phyloP scores from a whole-genome alignment of 2,113 vertebrate species.

The Galemys pyrenaicus region DNA sequence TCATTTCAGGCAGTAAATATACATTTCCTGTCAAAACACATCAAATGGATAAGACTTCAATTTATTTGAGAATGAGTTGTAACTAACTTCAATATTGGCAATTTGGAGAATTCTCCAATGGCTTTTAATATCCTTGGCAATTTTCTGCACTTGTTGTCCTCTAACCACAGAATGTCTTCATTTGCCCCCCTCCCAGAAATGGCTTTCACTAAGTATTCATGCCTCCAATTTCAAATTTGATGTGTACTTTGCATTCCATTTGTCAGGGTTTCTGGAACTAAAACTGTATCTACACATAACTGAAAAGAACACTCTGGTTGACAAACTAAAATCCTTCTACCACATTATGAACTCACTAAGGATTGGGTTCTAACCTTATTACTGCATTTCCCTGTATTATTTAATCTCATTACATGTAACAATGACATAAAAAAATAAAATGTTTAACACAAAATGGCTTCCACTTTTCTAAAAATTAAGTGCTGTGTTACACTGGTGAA shows the following conservation, averaged over 20 bases:
- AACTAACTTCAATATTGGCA: conserved; percentile 70
- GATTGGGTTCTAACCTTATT: background rate
- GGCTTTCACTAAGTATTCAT: background rate
- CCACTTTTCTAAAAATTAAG: background rate
- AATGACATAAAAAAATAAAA: background rate
- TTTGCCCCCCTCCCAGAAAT: background rate
- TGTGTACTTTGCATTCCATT: background rate
- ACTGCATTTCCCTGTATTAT: background rate
- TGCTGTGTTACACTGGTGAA: background rate
- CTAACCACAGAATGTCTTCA: background rate
- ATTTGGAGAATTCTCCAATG: conserved; percentile 62
- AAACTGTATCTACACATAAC: background rate
- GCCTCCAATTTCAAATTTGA: background rate
- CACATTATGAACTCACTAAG: background rate
- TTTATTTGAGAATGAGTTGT: conserved; percentile 72
- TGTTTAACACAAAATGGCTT: background rate
- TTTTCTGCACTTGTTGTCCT: conserved; percentile 17
- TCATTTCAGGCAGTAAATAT: conserved; percentile 71
- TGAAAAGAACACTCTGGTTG: background rate
- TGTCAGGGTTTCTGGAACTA: background rate
- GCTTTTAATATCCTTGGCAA: conserved; percentile 35
- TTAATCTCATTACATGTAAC: background rate
- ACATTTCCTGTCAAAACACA: conserved; percentile 77
- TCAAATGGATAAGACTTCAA: conserved; percentile 60
- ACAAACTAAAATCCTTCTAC: background rate